A percentile compares a stretch with the other conserved stretches of the same genome.
These are phyloP conservation scores for Megaceryle torquata DNA, from an alignment of 2,113 vertebrate genomes.

Conservation along the genomic window DNA sequence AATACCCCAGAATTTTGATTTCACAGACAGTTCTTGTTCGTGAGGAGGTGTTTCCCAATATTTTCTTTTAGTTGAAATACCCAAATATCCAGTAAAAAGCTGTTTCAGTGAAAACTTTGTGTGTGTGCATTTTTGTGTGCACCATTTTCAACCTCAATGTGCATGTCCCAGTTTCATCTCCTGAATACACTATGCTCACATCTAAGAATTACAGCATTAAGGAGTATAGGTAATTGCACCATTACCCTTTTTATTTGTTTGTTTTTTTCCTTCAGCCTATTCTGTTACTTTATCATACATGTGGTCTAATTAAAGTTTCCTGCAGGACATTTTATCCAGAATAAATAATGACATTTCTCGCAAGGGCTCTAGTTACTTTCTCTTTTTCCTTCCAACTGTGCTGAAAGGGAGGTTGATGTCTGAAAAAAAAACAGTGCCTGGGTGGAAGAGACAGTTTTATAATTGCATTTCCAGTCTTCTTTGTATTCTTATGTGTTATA, in stretches of 20 bases:
- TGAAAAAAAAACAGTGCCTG: slow-evolving; percentile 37
- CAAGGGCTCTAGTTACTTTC: not conserved
- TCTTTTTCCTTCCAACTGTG: slow-evolving; percentile 11
- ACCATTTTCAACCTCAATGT: slow-evolving; percentile 40
- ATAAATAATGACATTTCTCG: slow-evolving; percentile 50
- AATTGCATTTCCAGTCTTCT: slow-evolving; percentile 71
- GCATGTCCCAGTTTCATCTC: slow-evolving; percentile 69
- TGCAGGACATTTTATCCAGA: slow-evolving; percentile 45
- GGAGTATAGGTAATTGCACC: slow-evolving; percentile 61
- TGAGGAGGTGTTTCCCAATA: not conserved
- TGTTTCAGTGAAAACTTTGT: not conserved
- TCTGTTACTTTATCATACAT: slow-evolving; percentile 53
- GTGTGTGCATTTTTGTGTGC: not conserved
- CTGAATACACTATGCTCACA: slow-evolving; percentile 32
- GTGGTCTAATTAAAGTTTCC: slow-evolving; percentile 56
- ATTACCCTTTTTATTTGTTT: slow-evolving; percentile 62
- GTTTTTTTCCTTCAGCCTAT: not conserved
- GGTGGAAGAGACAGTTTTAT: slow-evolving; percentile 66
- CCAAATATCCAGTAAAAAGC: not conserved
- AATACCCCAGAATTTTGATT: not conserved
- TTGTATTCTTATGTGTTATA: slow-evolving; percentile 70
- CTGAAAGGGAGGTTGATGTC: slow-evolving; percentile 58
- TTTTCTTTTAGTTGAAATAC: not conserved
- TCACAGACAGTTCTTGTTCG: not conserved
- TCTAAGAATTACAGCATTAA: slow-evolving; percentile 71